Evolutionary conservation across 1,140 invertebrate genomes (phyloP), one percentile per base, ranked within the genome.

Genomic region (Stratiolaelaps scimitus): DNA sequence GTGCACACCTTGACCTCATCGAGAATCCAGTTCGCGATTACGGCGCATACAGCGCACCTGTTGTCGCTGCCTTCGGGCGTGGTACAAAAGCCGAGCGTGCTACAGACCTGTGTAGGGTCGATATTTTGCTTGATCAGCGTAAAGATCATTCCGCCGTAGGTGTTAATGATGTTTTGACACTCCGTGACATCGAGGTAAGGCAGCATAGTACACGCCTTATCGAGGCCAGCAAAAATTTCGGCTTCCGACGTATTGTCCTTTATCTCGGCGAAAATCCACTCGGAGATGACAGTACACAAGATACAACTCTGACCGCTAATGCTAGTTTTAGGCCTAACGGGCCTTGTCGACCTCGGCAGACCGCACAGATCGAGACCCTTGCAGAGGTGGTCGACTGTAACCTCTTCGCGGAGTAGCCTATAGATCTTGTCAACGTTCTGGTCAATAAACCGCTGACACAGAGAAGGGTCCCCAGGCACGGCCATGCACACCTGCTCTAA

Each of bases 371-470:
- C 1, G 1, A 60, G 10, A 60, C 26, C 20, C 34, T 60, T 26
- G 23, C 53, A 60, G 53, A 60, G n/a, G 1, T 60, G 26, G 53
- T 60, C 53, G 23, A 34, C 53, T 2, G 53, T 60, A 2, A 60
- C 53, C 15, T 60, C 53, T 34, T 60, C 4, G 2, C 53, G 53
- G 53, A 60, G 53, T 29, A 20, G n/a, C 10, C 26, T 26, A 23
- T 20, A n/a, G 26, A 60, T 2, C 1, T 2, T 2, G 1, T 60
- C 53, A 23, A 60, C 26, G 53, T 60, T 17, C 26, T 15, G 4
- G 53, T 60, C 34, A 34, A 60, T 26, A 34, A 60, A 26, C 53
- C 26, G 15, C 10, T 60, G 17, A 23, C 53, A 60, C 23, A 1
- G 2, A 34, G 26, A 15, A 34, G 26, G 34, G 53, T 60, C 53